Evolutionary conservation across 2,797 vertebrate species (phyloP), one percentile per base, ranked within the genome.

Genomic region (Brotula barbata): DNA sequence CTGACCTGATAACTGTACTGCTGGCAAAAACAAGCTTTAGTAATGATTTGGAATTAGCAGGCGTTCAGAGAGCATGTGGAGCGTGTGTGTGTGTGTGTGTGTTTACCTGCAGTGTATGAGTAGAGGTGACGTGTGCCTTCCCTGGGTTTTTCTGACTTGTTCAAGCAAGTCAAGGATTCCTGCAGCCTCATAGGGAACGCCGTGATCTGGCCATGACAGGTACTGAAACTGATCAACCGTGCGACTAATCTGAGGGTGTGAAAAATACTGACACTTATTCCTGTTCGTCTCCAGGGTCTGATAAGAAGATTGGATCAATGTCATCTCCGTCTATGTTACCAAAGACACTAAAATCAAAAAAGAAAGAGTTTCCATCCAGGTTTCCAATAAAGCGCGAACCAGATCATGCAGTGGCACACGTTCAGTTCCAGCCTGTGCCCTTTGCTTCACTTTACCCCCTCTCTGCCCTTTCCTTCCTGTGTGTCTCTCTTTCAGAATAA

Each of bases 71-170:
- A 20, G 2, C 11, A 40, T 20, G 17, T 15, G 46, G 25, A 31
- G 46, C n/a, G n/a, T n/a, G 48, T 36, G 48, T 21, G 17, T 63
- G 60, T 37, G 56, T 43, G 48, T 51, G 44, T 55, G 58, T 64
- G 43, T 65, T 41, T 67, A 80, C 81, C 83, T 87, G 85, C 83
- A 84, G 74, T 85, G 85, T n/a, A 87, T 7, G 44, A 85, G 52
- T 28, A 77, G 11, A 25, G 82, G 78, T 0, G 69, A 58, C 48
- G 17, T 50, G 47, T 66, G 44, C 31, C 49, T 11, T 49, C 60
- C 43, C 17, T 56, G 68, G 12, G 56, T 78, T 16, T 10, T 15
- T 20, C 61, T 72, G 49, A 7, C 41, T 45, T 22, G 20, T 3
- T 80, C 56, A 74, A 87, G 74, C 45, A 87, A 64, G 46, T 84